A percentile compares a stretch with the other conserved stretches of the same genome.
These are phyloP conservation scores for Druceiella hillmani DNA, from an alignment of 2,888 invertebrate species.

Conservation along the genomic window DNA sequence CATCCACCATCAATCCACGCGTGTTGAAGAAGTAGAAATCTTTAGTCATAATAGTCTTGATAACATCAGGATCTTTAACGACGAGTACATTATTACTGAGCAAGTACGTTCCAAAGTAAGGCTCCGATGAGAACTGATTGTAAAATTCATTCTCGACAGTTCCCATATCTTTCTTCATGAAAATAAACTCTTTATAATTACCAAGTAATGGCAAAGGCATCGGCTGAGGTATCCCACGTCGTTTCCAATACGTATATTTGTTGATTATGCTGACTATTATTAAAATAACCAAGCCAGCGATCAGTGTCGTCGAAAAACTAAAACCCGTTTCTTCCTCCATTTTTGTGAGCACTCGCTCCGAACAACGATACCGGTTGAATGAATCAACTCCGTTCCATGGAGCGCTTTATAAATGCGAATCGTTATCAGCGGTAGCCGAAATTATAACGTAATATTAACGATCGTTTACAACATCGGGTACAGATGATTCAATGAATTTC, in stretches of 20 bases:
- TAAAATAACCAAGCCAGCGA: no score
- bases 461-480: no score
- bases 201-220: conserved; percentile 32
- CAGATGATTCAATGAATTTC: no score
- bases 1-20: conserved; percentile 28
- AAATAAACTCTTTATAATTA: conserved; percentile 31
- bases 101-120: conserved; percentile 34
- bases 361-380: no score
- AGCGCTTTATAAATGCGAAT: no score
- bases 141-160: conserved; percentile 29
- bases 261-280: no score
- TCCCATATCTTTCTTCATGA: conserved; percentile 27
- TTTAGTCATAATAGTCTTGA: conserved; percentile 33
- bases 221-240: conserved; percentile 29
- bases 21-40: conserved; percentile 37
- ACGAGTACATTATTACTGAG: conserved; percentile 36
- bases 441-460: no score
- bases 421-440: no score
- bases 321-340: no score
- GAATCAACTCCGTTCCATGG: no score
- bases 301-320: no score
- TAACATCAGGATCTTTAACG: conserved; percentile 32
- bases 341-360: no score
- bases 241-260: conserved; percentile 33
- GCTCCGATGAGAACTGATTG: conserved; percentile 29